Conservation (phyloP, 2,113 vertebrate genomes). For the Bathybates hornii region DNA sequence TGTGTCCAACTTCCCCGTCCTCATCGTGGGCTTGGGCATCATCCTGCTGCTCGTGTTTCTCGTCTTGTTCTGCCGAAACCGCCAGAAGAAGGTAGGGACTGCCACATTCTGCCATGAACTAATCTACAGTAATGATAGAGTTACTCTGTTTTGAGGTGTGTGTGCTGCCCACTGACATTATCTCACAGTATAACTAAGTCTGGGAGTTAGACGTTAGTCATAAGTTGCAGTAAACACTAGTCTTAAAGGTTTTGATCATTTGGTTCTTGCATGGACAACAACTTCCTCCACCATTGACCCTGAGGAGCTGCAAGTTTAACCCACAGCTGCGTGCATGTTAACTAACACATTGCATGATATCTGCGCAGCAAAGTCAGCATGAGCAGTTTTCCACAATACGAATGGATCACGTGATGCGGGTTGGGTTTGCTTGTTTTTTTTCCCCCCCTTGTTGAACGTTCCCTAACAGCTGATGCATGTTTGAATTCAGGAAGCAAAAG, state of each 20-base stretch:
- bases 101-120: not conserved
- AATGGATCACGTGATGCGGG: not conserved
- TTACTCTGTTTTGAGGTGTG: not conserved
- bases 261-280: conserved; percentile 9
- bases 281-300: not conserved
- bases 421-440: fast-evolving
- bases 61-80: conserved; percentile 70
- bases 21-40: conserved; percentile 72
- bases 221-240: not conserved
- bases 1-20: conserved; percentile 73
- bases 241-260: not conserved
- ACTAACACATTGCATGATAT: conserved; percentile 41
- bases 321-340: not conserved
- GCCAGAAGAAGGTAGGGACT: conserved; percentile 71
- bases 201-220: not conserved
- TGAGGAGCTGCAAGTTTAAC: conserved; percentile 16
- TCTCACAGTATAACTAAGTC: not conserved
- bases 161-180: conserved; percentile 10
- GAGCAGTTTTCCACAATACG: not conserved
- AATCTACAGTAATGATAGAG: conserved; percentile 5
- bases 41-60: conserved; percentile 71
- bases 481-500: not conserved
- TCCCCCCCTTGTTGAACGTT: not conserved
- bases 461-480: not conserved
- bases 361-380: conserved; percentile 8